Evolutionary conservation across 1,140 invertebrate genomes (phyloP).

Genomic region (Rhizoglyphus robini): DNA sequence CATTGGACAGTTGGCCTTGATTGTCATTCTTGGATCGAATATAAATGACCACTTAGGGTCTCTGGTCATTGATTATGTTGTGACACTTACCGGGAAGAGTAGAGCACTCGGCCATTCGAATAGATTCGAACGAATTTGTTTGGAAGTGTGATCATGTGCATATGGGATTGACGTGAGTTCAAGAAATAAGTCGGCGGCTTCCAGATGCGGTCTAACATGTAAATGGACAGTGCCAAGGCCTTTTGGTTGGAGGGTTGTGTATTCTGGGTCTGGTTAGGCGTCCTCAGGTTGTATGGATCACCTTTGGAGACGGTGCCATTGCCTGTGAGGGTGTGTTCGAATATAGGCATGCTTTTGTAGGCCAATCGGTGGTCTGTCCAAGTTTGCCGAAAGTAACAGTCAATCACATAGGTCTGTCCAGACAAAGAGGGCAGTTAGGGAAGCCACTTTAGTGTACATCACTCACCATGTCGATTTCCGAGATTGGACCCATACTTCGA

Average conservation of each 20-base stretch:
- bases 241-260: conserved; percentile 44
- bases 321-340: not conserved
- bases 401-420: conserved; percentile 80
- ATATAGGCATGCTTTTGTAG: conserved; percentile 38
- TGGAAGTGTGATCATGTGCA: conserved; percentile 83
- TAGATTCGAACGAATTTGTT: conserved; percentile 77
- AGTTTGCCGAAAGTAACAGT: conserved; percentile 84
- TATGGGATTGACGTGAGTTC: conserved; percentile 56
- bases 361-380: conserved; percentile 68
- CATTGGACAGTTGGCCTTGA: conserved; percentile 95
- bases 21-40: conserved; percentile 61
- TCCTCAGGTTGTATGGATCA: not conserved
- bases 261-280: not conserved
- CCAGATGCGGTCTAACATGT: conserved; percentile 86
- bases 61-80: not conserved
- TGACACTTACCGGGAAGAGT: conserved; percentile 73
- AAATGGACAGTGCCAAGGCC: conserved; percentile 69
- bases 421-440: not conserved
- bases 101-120: conserved; percentile 71
- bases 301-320: not conserved
- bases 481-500: conserved; percentile 84
- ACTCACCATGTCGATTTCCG: conserved; percentile 80
- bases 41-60: not conserved
- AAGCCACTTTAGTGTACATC: too few relatives aligned
- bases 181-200: conserved; percentile 82